A percentile compares a stretch with the other conserved stretches of the same genome.
phyloP scores from a whole-genome alignment of 1,140 invertebrate genomes.

The Bombus affinis region DNA sequence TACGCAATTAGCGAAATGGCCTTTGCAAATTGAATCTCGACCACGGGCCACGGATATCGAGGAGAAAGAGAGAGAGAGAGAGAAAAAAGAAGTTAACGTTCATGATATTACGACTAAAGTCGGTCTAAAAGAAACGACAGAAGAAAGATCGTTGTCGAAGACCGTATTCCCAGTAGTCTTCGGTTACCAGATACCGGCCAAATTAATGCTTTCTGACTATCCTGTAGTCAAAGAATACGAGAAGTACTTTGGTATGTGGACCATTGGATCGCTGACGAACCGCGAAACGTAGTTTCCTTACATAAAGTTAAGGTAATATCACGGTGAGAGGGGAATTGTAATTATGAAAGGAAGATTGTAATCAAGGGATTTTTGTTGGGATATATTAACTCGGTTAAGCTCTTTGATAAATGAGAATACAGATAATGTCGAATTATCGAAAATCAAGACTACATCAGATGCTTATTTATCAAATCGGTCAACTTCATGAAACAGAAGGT shows the following conservation, averaged over 20 bases:
- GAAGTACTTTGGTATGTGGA: background rate
- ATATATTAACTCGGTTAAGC: too few species aligned
- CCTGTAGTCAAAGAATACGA: constrained; percentile 32
- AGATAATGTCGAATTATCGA: too few species aligned
- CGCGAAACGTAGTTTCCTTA: background rate
- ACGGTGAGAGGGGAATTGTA: too few species aligned
- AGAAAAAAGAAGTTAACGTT: constrained; percentile 50
- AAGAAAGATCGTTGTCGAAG: constrained; percentile 37
- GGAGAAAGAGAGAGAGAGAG: background rate
- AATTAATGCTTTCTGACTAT: constrained; percentile 45
- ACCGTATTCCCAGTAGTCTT: constrained; percentile 57
- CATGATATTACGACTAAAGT: constrained; percentile 34
- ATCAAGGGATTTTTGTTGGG: too few species aligned
- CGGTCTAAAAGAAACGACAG: constrained; percentile 34
- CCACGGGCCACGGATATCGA: constrained; percentile 50
- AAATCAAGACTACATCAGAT: too few species aligned
- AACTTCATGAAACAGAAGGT: too few species aligned
- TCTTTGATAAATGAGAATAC: too few species aligned
- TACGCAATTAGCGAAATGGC: constrained; percentile 69
- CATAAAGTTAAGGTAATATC: too few species aligned
- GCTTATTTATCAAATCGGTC: too few species aligned
- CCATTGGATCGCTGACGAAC: background rate
- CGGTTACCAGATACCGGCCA: constrained; percentile 58
- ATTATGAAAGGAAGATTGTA: too few species aligned
- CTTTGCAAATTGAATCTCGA: constrained; percentile 70